phyloP scores from a whole-genome alignment of 1,140 invertebrate genomes.

The Apocrypta bakeri region DNA sequence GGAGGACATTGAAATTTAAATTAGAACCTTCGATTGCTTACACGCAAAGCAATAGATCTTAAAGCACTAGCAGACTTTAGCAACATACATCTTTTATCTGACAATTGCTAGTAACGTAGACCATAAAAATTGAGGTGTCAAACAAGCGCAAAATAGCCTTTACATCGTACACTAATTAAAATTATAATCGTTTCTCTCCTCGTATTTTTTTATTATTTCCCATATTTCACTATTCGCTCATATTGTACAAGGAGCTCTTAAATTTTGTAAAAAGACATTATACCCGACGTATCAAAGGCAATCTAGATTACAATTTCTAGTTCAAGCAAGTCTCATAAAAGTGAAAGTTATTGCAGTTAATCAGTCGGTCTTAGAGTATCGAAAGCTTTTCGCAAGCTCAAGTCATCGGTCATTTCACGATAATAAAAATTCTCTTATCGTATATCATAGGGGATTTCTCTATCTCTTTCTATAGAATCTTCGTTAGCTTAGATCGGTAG shows the following conservation, averaged over 20 bases:
- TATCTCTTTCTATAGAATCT: neutral
- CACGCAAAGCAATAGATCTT: neutral
- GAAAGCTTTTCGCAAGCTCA: neutral
- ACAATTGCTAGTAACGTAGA: too few species aligned
- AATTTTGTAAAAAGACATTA: too few species aligned
- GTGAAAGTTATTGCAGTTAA: neutral
- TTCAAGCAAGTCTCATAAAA: neutral
- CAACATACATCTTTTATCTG: too few species aligned
- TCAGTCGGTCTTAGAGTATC: neutral
- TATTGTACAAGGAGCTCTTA: too few species aligned
- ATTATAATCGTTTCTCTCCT: neutral
- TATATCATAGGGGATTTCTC: neutral
- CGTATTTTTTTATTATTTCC: neutral
- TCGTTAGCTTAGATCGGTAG: neutral
- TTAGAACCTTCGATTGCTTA: neutral
- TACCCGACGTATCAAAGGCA: neutral
- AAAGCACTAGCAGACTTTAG: too few species aligned
- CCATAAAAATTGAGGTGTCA: neutral
- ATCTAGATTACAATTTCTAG: neutral
- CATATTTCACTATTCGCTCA: too few species aligned
- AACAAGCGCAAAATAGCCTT: neutral
- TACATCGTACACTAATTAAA: neutral
- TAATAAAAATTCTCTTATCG: neutral
- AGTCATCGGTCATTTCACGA: neutral
- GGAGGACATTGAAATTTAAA: neutral